Conservation (phyloP, 2,113 vertebrate species). For the Gambusia affinis region DNA sequence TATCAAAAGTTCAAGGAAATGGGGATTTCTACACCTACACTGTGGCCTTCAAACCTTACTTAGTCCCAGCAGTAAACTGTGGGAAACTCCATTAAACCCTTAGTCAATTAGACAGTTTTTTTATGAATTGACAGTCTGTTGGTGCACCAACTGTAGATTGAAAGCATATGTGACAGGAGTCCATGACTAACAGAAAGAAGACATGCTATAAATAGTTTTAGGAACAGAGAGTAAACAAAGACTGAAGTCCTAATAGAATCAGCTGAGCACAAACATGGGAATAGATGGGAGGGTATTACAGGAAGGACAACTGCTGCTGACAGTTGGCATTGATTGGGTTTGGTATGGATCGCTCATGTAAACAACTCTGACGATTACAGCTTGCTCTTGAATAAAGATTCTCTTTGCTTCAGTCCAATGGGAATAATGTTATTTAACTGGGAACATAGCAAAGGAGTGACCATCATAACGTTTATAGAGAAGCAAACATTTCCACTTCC, state of each 20-base stretch:
- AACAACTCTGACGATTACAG: conserved; percentile 62
- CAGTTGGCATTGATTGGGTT: conserved; percentile 67
- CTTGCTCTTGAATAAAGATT: background rate
- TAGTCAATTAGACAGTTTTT: conserved; percentile 17
- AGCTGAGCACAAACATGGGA: conserved; percentile 9
- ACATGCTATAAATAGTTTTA: conserved; percentile 4
- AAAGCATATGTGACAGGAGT: background rate
- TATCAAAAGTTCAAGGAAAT: background rate
- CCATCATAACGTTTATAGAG: background rate
- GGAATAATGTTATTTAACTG: conserved; percentile 60
- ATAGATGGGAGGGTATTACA: conserved; percentile 19
- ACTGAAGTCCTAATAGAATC: conserved; percentile 3
- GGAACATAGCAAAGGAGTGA: background rate
- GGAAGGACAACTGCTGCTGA: conserved; percentile 53
- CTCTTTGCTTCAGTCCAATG: conserved; percentile 53
- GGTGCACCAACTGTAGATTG: background rate
- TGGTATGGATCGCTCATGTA: conserved; percentile 55
- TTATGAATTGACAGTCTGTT: conserved; percentile 15
- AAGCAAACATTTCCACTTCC: background rate
- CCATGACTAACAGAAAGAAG: background rate
- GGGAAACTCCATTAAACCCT: conserved; percentile 22
- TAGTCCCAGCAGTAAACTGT: conserved; percentile 3
- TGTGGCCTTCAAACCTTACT: conserved; percentile 2
- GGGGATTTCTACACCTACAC: background rate
- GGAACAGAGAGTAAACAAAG: conserved; percentile 31